Conservation (phyloP, 2,113 vertebrate species). For the Tonatia bakeri region DNA sequence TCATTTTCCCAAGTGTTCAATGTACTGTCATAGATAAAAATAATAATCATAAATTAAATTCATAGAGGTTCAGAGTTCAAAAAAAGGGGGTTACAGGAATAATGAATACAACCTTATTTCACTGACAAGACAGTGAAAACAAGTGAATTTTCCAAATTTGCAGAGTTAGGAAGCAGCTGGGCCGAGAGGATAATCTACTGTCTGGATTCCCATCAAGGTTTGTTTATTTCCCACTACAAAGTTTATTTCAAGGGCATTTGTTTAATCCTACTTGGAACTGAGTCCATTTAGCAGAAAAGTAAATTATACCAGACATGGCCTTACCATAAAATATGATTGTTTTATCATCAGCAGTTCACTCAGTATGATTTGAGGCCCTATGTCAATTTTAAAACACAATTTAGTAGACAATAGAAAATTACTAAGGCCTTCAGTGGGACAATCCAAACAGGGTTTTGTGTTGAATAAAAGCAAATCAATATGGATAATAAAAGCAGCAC, state of each 20-base stretch:
- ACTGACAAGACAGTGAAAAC: neutral
- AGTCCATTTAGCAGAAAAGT: neutral
- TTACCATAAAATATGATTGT: neutral
- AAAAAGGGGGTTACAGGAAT: neutral
- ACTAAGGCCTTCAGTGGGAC: neutral
- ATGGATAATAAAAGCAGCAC: neutral
- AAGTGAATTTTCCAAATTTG: neutral
- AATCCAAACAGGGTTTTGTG: neutral
- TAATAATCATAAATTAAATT: neutral
- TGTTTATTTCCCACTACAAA: neutral
- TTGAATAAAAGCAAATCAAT: neutral
- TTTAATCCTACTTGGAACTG: neutral
- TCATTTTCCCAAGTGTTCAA: neutral
- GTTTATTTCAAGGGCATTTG: conserved; percentile 10
- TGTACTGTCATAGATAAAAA: neutral
- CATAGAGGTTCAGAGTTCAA: neutral
- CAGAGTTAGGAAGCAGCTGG: neutral
- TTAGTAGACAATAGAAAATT: neutral
- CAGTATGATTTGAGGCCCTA: neutral
- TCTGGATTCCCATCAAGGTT: neutral
- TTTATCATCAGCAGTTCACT: neutral
- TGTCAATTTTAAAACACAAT: neutral
- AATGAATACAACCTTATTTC: neutral
- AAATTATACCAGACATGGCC: neutral
- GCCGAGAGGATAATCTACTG: neutral